A percentile compares a stretch with the other conserved stretches of the same genome.
Conservation (phyloP, 2,113 vertebrate species). For the Panurus biarmicus region DNA sequence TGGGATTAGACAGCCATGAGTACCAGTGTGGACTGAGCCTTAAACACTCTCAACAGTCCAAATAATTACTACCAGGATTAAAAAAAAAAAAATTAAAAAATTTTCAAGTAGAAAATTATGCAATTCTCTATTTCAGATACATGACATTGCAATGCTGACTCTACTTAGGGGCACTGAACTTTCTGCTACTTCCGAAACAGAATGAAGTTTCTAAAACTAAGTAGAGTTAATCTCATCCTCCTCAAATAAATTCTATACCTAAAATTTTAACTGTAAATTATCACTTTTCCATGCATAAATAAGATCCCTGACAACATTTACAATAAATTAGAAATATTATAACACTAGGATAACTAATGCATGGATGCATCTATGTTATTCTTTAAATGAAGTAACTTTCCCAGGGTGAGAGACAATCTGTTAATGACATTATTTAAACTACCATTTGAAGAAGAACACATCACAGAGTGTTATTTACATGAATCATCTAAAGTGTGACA, state of each 20-base stretch:
- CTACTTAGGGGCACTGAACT: not conserved
- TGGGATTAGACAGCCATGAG: not conserved
- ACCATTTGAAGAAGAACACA: not conserved
- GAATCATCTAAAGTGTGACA: not conserved
- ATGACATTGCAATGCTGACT: not conserved
- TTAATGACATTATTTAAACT: not conserved
- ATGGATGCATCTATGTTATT: not conserved
- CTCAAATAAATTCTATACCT: not conserved
- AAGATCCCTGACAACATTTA: not conserved
- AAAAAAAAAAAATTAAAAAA: not conserved
- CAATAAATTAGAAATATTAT: not conserved
- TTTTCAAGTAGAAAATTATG: not conserved
- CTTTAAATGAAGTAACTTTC: not conserved
- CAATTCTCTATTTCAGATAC: not conserved
- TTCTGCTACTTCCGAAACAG: not conserved
- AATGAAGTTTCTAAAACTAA: not conserved
- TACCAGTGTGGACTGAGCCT: not conserved
- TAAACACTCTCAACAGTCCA: not conserved
- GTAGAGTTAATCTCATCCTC: not conserved
- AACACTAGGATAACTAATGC: not conserved
- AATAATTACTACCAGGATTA: not conserved
- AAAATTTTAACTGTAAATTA: not conserved
- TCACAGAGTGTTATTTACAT: not conserved
- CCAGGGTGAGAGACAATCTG: not conserved
- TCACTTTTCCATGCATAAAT: not conserved